Evolutionary conservation across 2,797 vertebrate genomes (phyloP).

Genomic region (Delichon dasypus): DNA sequence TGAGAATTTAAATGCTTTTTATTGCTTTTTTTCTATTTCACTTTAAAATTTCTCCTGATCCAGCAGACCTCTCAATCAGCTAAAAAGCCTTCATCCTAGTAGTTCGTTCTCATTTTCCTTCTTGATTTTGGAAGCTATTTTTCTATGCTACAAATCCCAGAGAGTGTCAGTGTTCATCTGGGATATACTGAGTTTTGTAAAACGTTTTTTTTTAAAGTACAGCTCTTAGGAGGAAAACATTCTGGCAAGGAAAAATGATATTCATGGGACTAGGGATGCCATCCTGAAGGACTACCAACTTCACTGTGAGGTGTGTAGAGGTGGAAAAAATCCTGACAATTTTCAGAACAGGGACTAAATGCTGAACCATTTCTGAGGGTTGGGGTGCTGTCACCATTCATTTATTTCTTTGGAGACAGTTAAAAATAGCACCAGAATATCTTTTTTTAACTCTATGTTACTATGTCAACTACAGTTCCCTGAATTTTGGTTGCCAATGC

Average conservation of each 20-base stretch:
- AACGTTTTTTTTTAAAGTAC: not conserved
- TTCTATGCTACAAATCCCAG: not conserved
- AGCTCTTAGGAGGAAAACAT: not conserved
- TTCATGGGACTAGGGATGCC: not conserved
- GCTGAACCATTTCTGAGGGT: not conserved
- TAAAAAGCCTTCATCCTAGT: not conserved
- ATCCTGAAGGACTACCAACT: not conserved
- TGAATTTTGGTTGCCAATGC: not conserved
- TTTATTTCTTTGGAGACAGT: slow-evolving; percentile 1
- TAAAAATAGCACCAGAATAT: not conserved
- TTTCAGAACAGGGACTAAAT: slow-evolving; percentile 26
- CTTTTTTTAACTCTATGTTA: not conserved
- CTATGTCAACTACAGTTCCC: not conserved
- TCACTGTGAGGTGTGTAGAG: not conserved
- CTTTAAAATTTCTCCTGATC: not conserved
- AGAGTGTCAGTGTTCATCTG: not conserved
- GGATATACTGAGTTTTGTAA: not conserved
- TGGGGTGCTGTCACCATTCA: not conserved
- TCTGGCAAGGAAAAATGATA: not conserved
- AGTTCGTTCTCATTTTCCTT: not conserved
- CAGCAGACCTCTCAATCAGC: not conserved
- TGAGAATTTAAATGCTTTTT: not conserved
- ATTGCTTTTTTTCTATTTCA: not conserved
- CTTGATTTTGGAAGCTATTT: not conserved
- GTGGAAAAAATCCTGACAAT: not conserved